phyloP scores from a whole-genome alignment of 1,140 invertebrate species.

The Patella vulgata region DNA sequence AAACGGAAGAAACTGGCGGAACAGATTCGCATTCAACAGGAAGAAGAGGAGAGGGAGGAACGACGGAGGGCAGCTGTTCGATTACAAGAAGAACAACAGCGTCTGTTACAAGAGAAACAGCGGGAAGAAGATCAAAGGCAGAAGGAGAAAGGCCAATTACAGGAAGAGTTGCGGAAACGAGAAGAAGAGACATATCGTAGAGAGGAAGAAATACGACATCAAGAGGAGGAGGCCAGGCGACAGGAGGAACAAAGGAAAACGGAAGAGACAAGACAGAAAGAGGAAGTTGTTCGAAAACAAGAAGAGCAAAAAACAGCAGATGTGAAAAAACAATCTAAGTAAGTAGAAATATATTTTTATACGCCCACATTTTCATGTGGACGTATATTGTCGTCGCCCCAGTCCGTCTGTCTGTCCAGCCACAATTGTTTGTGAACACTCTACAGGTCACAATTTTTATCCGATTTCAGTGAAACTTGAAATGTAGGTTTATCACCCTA shows the following conservation, averaged over 20 bases:
- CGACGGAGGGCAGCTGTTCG: constrained; percentile 48
- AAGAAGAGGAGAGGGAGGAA: constrained; percentile 55
- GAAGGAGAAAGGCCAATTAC: constrained; percentile 13
- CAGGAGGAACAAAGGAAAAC: constrained; percentile 10
- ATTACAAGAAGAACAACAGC: constrained; percentile 58
- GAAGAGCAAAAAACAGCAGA: constrained; percentile 24
- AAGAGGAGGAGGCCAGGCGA: constrained; percentile 19
- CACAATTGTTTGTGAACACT: too few relatives aligned
- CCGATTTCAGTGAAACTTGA: too few relatives aligned
- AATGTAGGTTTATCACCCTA: too few relatives aligned
- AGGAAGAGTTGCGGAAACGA: constrained; percentile 1
- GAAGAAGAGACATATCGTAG: constrained; percentile 17
- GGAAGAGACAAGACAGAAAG: constrained; percentile 11
- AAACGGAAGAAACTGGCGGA: constrained; percentile 55
- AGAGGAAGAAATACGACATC: constrained; percentile 10
- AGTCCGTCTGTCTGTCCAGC: too few relatives aligned
- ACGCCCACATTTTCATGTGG: too few relatives aligned
- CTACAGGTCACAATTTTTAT: too few relatives aligned
- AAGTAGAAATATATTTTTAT: too few relatives aligned
- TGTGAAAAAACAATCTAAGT: constrained; percentile 32
- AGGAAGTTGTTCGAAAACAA: constrained; percentile 7
- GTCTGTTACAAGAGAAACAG: constrained; percentile 38
- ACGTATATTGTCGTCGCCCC: too few relatives aligned
- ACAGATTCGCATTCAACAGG: constrained; percentile 44
- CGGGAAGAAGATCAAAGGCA: constrained; percentile 25